phyloP scores from a whole-genome alignment of 1,140 invertebrate genomes.

The Lanistes nyassanus region DNA sequence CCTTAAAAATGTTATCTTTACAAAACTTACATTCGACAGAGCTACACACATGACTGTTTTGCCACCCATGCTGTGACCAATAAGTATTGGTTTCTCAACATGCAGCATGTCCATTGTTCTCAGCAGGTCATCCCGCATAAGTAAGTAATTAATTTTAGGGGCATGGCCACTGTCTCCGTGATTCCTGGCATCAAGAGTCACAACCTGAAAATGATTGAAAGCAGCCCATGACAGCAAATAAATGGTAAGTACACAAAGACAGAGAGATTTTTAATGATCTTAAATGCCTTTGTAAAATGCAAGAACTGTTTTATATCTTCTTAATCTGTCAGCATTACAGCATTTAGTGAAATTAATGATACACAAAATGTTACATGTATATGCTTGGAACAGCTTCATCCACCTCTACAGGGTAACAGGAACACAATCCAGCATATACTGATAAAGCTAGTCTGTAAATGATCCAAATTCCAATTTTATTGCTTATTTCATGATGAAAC shows the following conservation, averaged over 20 bases:
- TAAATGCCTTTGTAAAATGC: not conserved
- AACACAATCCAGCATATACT: too few species aligned
- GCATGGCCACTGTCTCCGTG: slow-evolving; percentile 90
- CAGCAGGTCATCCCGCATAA: slow-evolving; percentile 80
- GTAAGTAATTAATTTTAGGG: slow-evolving; percentile 75
- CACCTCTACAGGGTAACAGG: too few species aligned
- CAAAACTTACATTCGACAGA: slow-evolving; percentile 71
- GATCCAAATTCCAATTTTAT: too few species aligned
- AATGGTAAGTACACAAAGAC: not conserved
- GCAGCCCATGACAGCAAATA: not conserved
- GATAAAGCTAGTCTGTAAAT: too few species aligned
- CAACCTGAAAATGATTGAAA: slow-evolving; percentile 72
- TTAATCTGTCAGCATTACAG: not conserved
- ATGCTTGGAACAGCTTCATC: too few species aligned
- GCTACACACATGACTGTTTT: slow-evolving; percentile 83
- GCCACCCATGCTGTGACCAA: slow-evolving; percentile 94
- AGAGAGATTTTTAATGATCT: not conserved
- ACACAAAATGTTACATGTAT: too few species aligned
- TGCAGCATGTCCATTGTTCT: slow-evolving; percentile 74
- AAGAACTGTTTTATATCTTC: not conserved
- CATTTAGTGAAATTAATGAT: not conserved
- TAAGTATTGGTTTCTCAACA: slow-evolving; percentile 74
- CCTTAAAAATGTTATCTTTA: too few species aligned
- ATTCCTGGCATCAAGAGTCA: slow-evolving; percentile 87
- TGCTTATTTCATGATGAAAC: not conserved